Conservation (phyloP, 2,888 invertebrate species). For the Spicauda simplicius region DNA sequence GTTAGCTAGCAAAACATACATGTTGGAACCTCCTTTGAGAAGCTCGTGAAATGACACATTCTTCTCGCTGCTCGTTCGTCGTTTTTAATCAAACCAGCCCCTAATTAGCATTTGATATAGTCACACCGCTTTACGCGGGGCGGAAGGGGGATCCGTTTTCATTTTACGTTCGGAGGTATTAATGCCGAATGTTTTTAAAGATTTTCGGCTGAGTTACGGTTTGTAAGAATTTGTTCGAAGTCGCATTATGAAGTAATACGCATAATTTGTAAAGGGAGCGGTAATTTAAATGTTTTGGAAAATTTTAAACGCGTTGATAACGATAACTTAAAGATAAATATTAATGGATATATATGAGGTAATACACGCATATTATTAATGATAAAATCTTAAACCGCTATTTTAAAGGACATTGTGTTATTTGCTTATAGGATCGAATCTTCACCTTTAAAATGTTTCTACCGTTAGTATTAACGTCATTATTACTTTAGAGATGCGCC, state of each 20-base stretch:
- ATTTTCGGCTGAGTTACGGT: conserved; percentile 29
- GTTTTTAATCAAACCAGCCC: background rate
- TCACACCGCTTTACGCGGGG: conserved; percentile 41
- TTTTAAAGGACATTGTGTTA: no score
- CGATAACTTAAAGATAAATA: no score
- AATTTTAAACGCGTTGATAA: no score
- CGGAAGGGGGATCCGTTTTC: conserved; percentile 25
- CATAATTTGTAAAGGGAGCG: background rate
- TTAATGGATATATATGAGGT: no score
- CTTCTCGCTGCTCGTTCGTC: conserved; percentile 1
- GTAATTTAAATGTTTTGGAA: background rate
- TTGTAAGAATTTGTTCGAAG: conserved; percentile 30
- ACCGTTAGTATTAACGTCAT: no score
- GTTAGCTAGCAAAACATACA: no score
- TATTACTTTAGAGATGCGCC: no score
- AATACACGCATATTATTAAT: no score
- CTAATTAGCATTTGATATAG: conserved; percentile 72
- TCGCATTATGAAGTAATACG: conserved; percentile 8
- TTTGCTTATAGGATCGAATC: no score
- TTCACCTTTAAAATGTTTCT: no score
- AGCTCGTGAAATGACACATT: background rate
- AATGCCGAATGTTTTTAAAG: conserved; percentile 29
- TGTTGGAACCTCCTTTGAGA: no score
- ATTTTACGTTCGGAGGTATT: conserved; percentile 31
- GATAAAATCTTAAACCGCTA: no score